Conservation (phyloP, 2,888 invertebrate species). For the Zygothrica quintamaculata region DNA sequence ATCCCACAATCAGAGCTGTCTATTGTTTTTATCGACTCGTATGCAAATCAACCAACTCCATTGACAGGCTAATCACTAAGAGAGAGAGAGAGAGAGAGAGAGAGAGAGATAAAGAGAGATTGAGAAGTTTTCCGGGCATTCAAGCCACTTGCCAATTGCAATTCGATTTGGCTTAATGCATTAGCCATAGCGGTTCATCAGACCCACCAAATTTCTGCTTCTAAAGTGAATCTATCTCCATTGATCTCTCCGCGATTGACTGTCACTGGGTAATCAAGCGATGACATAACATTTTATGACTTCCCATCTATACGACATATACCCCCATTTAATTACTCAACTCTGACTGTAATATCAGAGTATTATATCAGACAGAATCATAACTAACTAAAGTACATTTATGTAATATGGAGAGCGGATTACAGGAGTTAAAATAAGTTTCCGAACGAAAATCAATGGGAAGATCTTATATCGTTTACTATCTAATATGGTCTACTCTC, state of each 20-base stretch:
- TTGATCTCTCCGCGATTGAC: constrained; percentile 24
- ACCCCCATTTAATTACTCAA: too few species aligned
- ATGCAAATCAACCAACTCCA: constrained; percentile 54
- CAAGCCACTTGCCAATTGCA: constrained; percentile 55
- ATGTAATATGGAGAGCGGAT: too few species aligned
- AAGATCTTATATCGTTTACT: too few species aligned
- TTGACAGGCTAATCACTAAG: constrained; percentile 45
- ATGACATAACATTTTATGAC: background rate
- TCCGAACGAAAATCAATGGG: too few species aligned
- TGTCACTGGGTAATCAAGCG: constrained; percentile 30
- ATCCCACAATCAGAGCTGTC: constrained; percentile 50
- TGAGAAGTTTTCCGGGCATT: too few species aligned
- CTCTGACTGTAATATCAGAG: too few species aligned
- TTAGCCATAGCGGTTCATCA: constrained; percentile 54
- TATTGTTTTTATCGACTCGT: constrained; percentile 54
- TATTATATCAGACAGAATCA: too few species aligned
- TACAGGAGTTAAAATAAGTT: too few species aligned
- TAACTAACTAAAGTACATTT: too few species aligned
- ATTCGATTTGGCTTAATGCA: constrained; percentile 50
- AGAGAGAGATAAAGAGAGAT: constrained; percentile 1
- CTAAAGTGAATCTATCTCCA: constrained; percentile 2
- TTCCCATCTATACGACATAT: too few species aligned
- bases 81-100: background rate
- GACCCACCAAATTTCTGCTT: constrained; percentile 9
- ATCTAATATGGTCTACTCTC: too few species aligned